Conservation (phyloP, 2,797 vertebrate genomes). For the Helicolenus hilgendorfi region DNA sequence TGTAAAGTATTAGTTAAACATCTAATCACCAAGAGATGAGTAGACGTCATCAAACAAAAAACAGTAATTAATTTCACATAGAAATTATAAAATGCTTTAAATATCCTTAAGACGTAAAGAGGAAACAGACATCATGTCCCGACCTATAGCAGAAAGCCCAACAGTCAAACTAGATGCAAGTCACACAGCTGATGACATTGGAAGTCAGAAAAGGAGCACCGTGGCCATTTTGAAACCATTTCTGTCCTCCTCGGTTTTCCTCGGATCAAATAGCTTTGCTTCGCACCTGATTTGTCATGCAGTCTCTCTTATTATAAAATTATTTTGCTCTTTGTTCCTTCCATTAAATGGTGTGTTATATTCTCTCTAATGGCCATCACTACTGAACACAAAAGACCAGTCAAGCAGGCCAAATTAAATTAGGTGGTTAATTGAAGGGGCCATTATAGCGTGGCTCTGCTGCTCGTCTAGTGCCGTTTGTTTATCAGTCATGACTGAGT, state of each 20-base stretch:
- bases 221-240: slow-evolving; percentile 14
- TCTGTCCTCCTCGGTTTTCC: background rate
- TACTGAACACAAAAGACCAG: slow-evolving; percentile 73
- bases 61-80: background rate
- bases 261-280: slow-evolving; percentile 26
- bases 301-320: slow-evolving; percentile 46
- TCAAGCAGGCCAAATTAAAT: slow-evolving; percentile 75
- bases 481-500: slow-evolving; percentile 47
- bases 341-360: slow-evolving; percentile 52
- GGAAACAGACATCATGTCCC: background rate
- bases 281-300: slow-evolving; percentile 32
- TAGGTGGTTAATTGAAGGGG: slow-evolving; percentile 76
- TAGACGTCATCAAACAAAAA: background rate
- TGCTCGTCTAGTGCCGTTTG: slow-evolving; percentile 48
- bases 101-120: background rate
- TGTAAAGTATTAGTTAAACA: too few species aligned
- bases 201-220: background rate
- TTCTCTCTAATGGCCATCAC: slow-evolving; percentile 61
- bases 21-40: background rate
- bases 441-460: slow-evolving; percentile 57
- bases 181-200: background rate
- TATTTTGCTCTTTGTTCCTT: slow-evolving; percentile 59
- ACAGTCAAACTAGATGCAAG: background rate
- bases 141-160: background rate
- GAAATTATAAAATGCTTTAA: background rate